Conservation (phyloP, 2,797 vertebrate species). For the Poecile montanus region DNA sequence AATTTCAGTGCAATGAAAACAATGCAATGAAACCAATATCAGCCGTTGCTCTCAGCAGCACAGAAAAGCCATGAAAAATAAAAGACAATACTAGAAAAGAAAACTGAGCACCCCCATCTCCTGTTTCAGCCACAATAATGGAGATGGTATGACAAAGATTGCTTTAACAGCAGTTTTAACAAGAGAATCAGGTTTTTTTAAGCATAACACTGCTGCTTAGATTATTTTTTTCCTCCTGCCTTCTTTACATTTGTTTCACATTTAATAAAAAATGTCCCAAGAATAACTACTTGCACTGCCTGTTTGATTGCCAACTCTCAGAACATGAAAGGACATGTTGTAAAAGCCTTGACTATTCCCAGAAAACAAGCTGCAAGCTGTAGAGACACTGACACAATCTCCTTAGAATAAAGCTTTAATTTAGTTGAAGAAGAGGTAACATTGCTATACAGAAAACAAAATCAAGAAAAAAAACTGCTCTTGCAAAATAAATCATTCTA, state of each 20-base stretch:
- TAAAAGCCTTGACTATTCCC: slow-evolving; percentile 45
- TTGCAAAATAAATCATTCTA: not conserved
- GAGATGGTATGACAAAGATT: not conserved
- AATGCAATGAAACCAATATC: not conserved
- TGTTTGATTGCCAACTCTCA: slow-evolving; percentile 40
- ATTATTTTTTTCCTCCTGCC: not conserved
- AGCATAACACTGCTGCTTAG: not conserved
- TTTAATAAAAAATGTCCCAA: slow-evolving; percentile 10
- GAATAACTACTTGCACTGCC: slow-evolving; percentile 32
- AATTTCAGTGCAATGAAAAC: not conserved
- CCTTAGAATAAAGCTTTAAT: slow-evolving; percentile 43
- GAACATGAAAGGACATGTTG: slow-evolving; percentile 71
- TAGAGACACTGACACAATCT: slow-evolving; percentile 33
- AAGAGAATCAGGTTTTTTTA: not conserved
- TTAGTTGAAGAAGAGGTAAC: not conserved
- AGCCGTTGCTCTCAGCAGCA: not conserved
- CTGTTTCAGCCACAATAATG: not conserved
- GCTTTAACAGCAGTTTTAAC: not conserved
- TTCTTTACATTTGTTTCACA: slow-evolving; percentile 39
- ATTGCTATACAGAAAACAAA: not conserved
- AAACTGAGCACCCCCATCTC: not conserved
- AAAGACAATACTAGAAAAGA: not conserved
- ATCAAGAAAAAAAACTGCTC: slow-evolving; percentile 14
- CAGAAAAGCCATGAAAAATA: not conserved
- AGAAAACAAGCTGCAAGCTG: slow-evolving; percentile 44